Evolutionary conservation across 2,797 vertebrate species (phyloP).

Genomic region (Prunella strophiata): DNA sequence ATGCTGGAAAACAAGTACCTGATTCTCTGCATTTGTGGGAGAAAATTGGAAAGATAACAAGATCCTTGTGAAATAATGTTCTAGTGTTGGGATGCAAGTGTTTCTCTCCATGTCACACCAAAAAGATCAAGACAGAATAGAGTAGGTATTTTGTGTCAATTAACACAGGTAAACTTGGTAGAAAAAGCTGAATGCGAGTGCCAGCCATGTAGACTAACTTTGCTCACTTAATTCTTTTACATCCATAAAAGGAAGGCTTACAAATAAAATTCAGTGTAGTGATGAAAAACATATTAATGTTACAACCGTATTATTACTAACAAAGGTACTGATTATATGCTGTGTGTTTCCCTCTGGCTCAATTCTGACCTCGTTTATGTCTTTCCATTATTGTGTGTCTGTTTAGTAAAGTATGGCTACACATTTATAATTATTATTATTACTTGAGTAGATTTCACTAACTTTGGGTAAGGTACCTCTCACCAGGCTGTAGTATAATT

Average conservation of each 20-base stretch:
- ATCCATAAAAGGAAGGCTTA: not conserved
- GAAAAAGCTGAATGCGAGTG: not conserved
- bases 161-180: not conserved
- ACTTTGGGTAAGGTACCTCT: not conserved
- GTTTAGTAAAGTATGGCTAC: not conserved
- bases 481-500: not conserved
- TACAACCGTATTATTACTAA: not conserved
- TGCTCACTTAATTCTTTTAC: not conserved
- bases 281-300: not conserved
- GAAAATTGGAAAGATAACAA: not conserved
- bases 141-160: not conserved
- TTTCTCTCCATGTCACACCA: rapidly evolving
- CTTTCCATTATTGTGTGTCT: not conserved
- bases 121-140: not conserved
- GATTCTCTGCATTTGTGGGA: not conserved
- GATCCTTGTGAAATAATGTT: not conserved
- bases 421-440: not conserved
- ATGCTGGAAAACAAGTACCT: not conserved
- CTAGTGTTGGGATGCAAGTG: not conserved
- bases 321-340: not conserved
- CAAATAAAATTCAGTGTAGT: not conserved
- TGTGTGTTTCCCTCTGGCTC: not conserved
- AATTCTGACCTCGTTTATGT: not conserved
- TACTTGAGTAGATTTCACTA: not conserved
- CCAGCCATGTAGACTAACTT: not conserved